These are phyloP conservation scores for Macrotrachela quadricornifera DNA, from an alignment of 1,140 invertebrate genomes.

Conservation along the genomic window DNA sequence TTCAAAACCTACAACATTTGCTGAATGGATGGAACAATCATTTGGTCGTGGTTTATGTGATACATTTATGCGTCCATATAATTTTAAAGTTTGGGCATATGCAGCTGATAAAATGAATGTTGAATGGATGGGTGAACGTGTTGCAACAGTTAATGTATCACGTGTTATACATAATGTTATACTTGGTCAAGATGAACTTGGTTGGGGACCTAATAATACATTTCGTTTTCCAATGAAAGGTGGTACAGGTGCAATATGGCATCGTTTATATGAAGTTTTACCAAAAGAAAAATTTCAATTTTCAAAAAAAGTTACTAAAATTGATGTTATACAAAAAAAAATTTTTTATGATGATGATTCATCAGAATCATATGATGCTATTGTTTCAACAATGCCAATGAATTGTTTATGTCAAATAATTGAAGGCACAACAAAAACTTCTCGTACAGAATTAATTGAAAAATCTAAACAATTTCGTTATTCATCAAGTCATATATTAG, in stretches of 20 bases:
- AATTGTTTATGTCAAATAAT: background rate
- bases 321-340: conserved; percentile 1
- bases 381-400: background rate
- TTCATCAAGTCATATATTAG: conserved; percentile 19
- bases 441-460: background rate
- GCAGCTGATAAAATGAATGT: background rate
- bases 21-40: background rate
- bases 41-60: background rate
- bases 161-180: background rate
- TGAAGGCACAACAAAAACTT: background rate
- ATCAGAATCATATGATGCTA: background rate
- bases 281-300: conserved; percentile 18
- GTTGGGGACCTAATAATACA: conserved; percentile 20
- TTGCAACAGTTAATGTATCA: background rate
- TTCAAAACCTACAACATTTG: background rate
- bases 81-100: conserved; percentile 1
- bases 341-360: background rate
- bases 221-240: conserved; percentile 22
- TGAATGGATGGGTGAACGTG: conserved; percentile 1
- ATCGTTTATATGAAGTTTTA: conserved; percentile 16
- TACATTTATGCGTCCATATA: background rate
- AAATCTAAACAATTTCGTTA: background rate
- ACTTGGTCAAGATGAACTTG: conserved; percentile 19
- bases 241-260: conserved; percentile 21
- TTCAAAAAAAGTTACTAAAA: conserved; percentile 12